Conservation (phyloP, 2,113 vertebrate genomes). For the Odontesthes bonariensis region DNA sequence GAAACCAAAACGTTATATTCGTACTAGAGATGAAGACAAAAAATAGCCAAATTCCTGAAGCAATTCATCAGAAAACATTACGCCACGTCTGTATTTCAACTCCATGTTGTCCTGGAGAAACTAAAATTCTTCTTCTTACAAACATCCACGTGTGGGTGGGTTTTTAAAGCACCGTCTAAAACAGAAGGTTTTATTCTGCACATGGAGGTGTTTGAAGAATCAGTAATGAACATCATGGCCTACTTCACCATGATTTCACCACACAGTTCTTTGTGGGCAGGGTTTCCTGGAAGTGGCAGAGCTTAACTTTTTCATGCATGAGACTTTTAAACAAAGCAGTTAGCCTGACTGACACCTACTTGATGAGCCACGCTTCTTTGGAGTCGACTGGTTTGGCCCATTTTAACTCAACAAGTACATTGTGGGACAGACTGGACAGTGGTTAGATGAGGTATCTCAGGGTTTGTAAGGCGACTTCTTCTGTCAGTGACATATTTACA, state of each 20-base stretch:
- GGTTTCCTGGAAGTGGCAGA: slow-evolving; percentile 18
- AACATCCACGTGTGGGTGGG: neutral
- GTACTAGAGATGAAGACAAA: neutral
- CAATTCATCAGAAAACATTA: neutral
- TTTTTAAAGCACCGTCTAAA: neutral
- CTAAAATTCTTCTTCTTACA: neutral
- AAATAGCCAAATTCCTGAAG: slow-evolving; percentile 1
- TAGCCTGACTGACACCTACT: slow-evolving; percentile 9
- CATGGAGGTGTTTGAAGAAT: neutral
- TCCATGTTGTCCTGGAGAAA: neutral
- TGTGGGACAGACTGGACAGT: slow-evolving; percentile 5
- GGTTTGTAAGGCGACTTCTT: slow-evolving; percentile 38
- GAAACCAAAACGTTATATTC: slow-evolving; percentile 4
- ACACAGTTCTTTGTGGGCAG: slow-evolving; percentile 14
- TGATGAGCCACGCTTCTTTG: slow-evolving; percentile 6
- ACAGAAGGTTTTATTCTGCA: neutral
- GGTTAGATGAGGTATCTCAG: slow-evolving; percentile 50
- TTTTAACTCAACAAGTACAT: neutral
- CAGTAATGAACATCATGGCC: neutral
- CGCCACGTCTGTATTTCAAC: neutral
- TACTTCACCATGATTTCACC: slow-evolving; percentile 2
- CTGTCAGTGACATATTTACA: slow-evolving; percentile 21
- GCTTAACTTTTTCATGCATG: slow-evolving; percentile 23
- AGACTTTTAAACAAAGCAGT: slow-evolving; percentile 27
- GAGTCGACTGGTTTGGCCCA: neutral